Evolutionary conservation across 2,797 vertebrate species (phyloP), one percentile per base, ranked within the genome.

Genomic region (Melanotaenia trifasciata): DNA sequence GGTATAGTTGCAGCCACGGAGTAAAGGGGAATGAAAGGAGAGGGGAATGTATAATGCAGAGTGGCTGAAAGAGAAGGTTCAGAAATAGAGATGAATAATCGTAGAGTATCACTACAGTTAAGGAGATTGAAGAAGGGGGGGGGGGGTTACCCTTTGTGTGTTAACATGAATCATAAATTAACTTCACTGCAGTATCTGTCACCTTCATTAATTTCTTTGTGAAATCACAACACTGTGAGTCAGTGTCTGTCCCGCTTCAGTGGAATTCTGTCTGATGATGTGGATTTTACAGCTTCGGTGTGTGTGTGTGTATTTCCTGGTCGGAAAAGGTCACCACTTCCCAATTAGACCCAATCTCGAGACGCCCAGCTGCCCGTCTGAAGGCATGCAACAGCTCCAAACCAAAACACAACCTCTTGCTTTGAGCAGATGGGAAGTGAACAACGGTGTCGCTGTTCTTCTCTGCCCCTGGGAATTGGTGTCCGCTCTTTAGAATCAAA

Each of bases 261-360:
- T 32, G 67, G 70, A 74, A 72, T 64, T 56, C 70, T 54, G 65
- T 76, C 67, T 85, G 58, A 47, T 80, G 69, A 84, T 87, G 67
- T 76, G 81, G 33, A 9, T 83, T 85, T 84, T 77, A 75, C 53
- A 74, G 80, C 74, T 64, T 40, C 43, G 66, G 73, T 59, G 79
- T 80, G 72, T 68, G 58, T 75, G 77, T 63, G 36, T 38, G 11
- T 38, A 16, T 76, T 86, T 80, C 81, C 67, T 67, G 57, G 76
- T 62, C 76, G 76, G 33, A 81, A 88, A 90, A 89, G 85, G 87
- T 89, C 89, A 89, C 58, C 0, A 79, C 80, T 81, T 87, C 80
- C 80, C 84, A 90, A 88, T 89, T 90, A 87, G 85, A 79, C 67
- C 70, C 78, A 83, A 78, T 87, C 80, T 89, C 77, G 72, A 78